Evolutionary conservation across 2,113 vertebrate species (phyloP).

Genomic region (Gymnogyps californianus): DNA sequence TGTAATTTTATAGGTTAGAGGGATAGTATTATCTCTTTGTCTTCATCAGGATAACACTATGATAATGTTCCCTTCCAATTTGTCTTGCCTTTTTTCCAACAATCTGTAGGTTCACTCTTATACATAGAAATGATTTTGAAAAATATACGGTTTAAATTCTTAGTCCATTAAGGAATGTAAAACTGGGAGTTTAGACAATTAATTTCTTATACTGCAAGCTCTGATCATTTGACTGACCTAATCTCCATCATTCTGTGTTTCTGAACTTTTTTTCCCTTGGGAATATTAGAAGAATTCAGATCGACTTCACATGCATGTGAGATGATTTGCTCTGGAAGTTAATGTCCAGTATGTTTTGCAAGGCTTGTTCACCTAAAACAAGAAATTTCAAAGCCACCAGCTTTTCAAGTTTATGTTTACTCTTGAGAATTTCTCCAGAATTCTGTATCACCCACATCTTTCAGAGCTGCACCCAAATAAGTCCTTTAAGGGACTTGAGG

Average conservation of each 20-base stretch:
- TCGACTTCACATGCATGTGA: background rate
- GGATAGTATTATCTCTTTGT: background rate
- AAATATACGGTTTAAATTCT: background rate
- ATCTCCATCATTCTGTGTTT: background rate
- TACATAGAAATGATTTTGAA: background rate
- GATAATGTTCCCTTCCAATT: background rate
- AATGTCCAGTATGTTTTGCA: background rate
- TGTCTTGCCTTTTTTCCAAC: background rate
- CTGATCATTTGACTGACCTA: background rate
- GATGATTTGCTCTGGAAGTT: background rate
- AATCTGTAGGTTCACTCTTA: background rate
- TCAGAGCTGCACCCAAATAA: background rate
- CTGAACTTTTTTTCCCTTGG: background rate
- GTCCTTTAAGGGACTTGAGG: background rate
- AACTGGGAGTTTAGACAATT: background rate
- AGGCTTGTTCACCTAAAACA: background rate
- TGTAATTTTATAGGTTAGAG: background rate
- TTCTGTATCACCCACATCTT: background rate
- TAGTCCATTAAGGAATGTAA: background rate
- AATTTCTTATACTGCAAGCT: background rate
- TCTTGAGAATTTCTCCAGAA: background rate
- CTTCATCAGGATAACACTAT: background rate
- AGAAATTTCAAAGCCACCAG: background rate
- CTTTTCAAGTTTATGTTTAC: background rate
- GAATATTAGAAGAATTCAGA: background rate